Base-by-base conservation (phyloP, 2,797 vertebrate genomes). In the Lepidocolaptes lacrymiger region DNA sequence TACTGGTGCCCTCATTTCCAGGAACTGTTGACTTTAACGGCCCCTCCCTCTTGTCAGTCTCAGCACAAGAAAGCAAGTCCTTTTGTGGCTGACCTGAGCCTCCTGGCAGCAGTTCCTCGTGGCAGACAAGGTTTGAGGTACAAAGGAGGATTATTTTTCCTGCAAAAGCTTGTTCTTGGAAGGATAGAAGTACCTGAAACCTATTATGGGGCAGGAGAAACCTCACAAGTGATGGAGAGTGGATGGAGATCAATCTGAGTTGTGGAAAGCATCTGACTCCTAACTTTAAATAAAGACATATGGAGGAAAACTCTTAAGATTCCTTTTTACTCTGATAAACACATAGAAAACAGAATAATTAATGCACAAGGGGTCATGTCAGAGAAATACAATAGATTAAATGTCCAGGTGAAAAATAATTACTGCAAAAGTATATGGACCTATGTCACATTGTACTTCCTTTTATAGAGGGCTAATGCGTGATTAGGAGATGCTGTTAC, bases 331-430 rank as follows among this genome's bases (percentile, higher is more conserved):
- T 74, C 67, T 83, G 46, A 61, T 61, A 87, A 91, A 36, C 43
- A 59, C 28, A 43, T 43, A 80, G 43, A n/a, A 62, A 89, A 68
- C 26, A 71, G 55, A 84, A 67, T 63, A 78, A 86, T 90, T 90
- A 79, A 44, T 79, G 43, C 66, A 43, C 27, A 82, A 6, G 63
- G 69, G 32, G 23, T 92, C 43, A 28, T 64, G 19, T 75, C 78
- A 91, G 28, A 81, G 28, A 72, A 86, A 62, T 77, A 27, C 19
- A 81, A 26, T 58, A 43, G 32, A 83, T 83, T 91, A 85, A 76
- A 85, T 73, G 28, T 59, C 48, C 59, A 71, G 77, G 71, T 91
- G 64, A 82, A 92, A 90, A 89, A 69, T 81, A 92, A 75, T 93
- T 69, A 55, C 89, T 79, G 8, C 55, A 26, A 46, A 91, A 94